Evolutionary conservation across 2,888 invertebrate species (phyloP), one percentile per base, ranked within the genome.

Genomic region (Mythimna pallens): DNA sequence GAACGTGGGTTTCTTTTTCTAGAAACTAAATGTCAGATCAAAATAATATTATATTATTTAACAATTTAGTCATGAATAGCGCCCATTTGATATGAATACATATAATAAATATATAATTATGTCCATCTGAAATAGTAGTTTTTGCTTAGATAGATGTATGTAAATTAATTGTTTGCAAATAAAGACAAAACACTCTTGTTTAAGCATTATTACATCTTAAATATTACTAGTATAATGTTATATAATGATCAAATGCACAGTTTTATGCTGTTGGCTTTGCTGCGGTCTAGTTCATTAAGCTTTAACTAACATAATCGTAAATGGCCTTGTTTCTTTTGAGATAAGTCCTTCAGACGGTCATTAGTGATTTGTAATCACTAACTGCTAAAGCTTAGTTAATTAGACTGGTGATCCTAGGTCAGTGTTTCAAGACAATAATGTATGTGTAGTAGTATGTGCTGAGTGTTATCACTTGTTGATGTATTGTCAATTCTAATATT

Each of bases 401-500:
- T 62, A 65, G 20, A n/a, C 14, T 59, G 34, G 57, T 12, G 30
- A 65, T 54, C 57, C 20, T 76, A 76, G 65, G 68, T 66, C 62
- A 59, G 65, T 73, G 70, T 80, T 78, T 52, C 59, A 74, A 70
- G 87, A 87, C 84, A 87, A 85, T 86, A 86, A 84, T 63, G 65
- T 78, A 76, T 72, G 73, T 78, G 67, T 84, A 77, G 73, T 76
- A 50, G 17, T 40, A 65, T 57, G 65, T 83, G 67, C 57, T 70
- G 50, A 75, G 74, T 70, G 70, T 73, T 78, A 72, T 58, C 25
- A 50, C 12, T 70, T 69, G 62, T 79, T 70, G 73, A 73, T 76
- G 79, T 82, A 78, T 75, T 80, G 87, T 87, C 87, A 87, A 87
- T 87, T 70, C 7, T 71, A 73, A 62, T 70, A 57, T 70, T 65